These are phyloP conservation scores for Pissodes strobi DNA, from an alignment of 1,140 invertebrate genomes.

Conservation along the genomic window DNA sequence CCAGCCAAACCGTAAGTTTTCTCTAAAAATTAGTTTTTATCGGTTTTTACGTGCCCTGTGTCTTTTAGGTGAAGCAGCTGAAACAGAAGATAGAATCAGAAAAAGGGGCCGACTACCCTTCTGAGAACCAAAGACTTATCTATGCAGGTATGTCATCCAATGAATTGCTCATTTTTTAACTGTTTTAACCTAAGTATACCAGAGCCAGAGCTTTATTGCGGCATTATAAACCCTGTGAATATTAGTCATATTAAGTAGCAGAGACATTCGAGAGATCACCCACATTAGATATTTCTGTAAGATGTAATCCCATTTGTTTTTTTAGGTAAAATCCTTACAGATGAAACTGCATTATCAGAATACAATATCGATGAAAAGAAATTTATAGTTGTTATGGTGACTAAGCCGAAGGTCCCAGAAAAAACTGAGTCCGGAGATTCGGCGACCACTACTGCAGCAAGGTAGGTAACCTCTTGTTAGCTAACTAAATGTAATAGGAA, in stretches of 20 bases:
- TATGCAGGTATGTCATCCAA: conserved; percentile 86
- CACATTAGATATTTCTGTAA: no score
- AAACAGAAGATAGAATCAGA: conserved; percentile 91
- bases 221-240: no score
- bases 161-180: no score
- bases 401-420: conserved; percentile 73
- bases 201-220: no score
- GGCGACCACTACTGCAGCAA: conserved; percentile 44
- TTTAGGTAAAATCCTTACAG: conserved; percentile 86
- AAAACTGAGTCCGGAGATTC: conserved; percentile 50
- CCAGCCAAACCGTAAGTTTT: conserved; percentile 75
- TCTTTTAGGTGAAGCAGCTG: conserved; percentile 78
- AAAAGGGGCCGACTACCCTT: conserved; percentile 85
- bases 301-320: conserved; percentile 33
- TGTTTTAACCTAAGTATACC: no score
- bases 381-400: conserved; percentile 97
- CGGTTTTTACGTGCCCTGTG: conserved; percentile 12
- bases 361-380: conserved; percentile 98
- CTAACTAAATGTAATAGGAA: no score
- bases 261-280: no score
- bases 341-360: conserved; percentile 81
- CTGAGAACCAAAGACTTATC: conserved; percentile 89
- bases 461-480: no score
- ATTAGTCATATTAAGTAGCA: no score
- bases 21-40: neutral